These are phyloP conservation scores for Tapera naevia DNA, from an alignment of 2,797 vertebrate species.

Conservation along the genomic window DNA sequence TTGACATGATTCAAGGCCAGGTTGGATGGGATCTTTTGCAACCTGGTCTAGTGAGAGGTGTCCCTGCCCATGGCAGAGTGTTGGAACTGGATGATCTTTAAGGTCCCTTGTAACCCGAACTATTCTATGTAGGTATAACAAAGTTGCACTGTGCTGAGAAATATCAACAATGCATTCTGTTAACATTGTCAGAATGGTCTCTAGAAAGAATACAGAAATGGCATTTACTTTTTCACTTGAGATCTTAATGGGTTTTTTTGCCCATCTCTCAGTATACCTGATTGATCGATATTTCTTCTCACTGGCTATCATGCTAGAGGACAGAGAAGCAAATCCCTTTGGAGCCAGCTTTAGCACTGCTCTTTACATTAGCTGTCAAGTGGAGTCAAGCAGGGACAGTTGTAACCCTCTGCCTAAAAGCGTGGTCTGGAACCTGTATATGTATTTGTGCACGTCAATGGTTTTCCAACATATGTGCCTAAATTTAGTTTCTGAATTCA, in stretches of 20 bases:
- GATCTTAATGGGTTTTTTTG: background rate
- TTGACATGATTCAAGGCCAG: background rate
- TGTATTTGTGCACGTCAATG: background rate
- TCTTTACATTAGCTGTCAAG: constrained; percentile 26
- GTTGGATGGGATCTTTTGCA: too few relatives aligned
- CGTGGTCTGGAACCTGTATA: background rate
- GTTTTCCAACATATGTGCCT: constrained; percentile 11
- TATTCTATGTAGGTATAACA: background rate
- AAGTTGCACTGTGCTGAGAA: background rate
- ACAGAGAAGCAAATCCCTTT: constrained; percentile 10
- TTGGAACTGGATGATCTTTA: too few relatives aligned
- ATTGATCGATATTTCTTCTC: background rate
- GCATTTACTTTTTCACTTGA: background rate
- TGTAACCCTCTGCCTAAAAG: constrained; percentile 13
- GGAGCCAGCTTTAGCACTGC: constrained; percentile 9
- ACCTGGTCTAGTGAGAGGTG: too few relatives aligned
- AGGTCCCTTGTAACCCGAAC: too few relatives aligned
- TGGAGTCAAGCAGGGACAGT: constrained; percentile 10
- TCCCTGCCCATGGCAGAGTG: too few relatives aligned
- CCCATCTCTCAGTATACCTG: background rate
- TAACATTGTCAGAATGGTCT: background rate
- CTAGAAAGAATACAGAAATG: background rate
- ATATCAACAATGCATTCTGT: background rate
- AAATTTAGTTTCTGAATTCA: constrained; percentile 33
- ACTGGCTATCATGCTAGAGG: constrained; percentile 14